Evolutionary conservation across 2,113 vertebrate genomes (phyloP).

Genomic region (Probosciger aterrimus): DNA sequence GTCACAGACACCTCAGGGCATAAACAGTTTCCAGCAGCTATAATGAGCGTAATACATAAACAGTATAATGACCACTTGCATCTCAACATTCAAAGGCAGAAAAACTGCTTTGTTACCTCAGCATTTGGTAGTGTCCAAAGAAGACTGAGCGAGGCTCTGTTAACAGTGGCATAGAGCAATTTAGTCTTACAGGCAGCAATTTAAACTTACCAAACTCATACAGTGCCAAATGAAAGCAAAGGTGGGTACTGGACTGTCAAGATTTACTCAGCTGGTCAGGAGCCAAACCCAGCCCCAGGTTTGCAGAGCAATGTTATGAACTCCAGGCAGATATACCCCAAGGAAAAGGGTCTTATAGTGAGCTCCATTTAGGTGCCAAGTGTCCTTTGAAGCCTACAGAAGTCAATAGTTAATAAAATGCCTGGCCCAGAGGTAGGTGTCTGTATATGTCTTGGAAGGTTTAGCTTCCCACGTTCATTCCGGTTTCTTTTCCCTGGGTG

Average conservation of each 20-base stretch:
- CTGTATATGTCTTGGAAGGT: not conserved
- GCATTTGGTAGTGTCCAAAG: not conserved
- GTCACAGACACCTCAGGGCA: not conserved
- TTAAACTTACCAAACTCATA: not conserved
- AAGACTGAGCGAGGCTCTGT: fast-evolving
- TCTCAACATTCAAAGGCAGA: not conserved
- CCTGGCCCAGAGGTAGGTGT: not conserved
- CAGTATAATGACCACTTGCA: not conserved
- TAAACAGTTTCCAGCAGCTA: not conserved
- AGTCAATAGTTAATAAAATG: not conserved
- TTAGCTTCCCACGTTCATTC: not conserved
- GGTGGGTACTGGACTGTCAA: not conserved
- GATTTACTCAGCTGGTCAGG: not conserved
- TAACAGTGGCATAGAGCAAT: not conserved
- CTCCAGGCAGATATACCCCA: not conserved
- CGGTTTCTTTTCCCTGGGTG: not conserved
- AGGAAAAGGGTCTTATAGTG: not conserved
- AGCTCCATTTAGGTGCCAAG: not conserved
- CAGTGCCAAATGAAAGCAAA: not conserved
- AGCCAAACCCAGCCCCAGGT: not conserved
- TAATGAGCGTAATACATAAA: not conserved
- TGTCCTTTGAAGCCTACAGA: not conserved
- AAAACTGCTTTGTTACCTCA: not conserved
- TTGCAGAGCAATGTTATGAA: not conserved
- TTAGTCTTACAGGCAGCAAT: not conserved